phyloP scores from a whole-genome alignment of 2,113 vertebrate species.

The Formicarius rufipectus region DNA sequence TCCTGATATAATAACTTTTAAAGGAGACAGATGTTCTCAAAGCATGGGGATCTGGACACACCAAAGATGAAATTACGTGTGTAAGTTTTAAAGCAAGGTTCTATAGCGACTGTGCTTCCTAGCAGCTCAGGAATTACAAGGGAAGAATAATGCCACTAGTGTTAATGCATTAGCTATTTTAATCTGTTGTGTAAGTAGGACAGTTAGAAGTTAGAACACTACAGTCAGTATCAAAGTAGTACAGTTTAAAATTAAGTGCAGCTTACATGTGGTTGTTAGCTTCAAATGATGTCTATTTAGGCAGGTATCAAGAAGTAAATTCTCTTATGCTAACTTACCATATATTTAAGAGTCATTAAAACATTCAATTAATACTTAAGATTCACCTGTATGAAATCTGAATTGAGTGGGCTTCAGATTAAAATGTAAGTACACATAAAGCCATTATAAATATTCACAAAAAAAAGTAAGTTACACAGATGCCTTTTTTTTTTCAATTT shows the following conservation, averaged over 20 bases:
- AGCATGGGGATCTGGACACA: not conserved
- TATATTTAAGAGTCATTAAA: not conserved
- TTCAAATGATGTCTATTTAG: not conserved
- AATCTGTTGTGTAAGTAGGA: not conserved
- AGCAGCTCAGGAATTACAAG: not conserved
- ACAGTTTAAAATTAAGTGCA: not conserved
- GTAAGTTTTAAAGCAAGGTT: not conserved
- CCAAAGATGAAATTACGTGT: not conserved
- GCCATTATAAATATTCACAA: constrained; percentile 65
- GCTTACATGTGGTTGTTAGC: not conserved
- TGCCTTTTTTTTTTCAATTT: not conserved
- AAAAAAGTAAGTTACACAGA: not conserved
- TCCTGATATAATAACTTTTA: not conserved
- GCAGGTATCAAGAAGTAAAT: not conserved
- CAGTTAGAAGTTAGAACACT: not conserved
- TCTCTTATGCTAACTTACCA: not conserved
- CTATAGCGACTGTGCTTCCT: not conserved
- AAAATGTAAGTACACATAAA: constrained; percentile 39
- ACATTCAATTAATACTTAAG: not conserved
- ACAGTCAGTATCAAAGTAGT: not conserved
- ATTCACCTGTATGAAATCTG: not conserved
- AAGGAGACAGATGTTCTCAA: not conserved
- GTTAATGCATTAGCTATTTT: constrained; percentile 9
- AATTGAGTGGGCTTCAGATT: not conserved
- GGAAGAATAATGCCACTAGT: not conserved